Base-by-base conservation (phyloP, 1,140 invertebrate species). In the Octopus sinensis region DNA sequence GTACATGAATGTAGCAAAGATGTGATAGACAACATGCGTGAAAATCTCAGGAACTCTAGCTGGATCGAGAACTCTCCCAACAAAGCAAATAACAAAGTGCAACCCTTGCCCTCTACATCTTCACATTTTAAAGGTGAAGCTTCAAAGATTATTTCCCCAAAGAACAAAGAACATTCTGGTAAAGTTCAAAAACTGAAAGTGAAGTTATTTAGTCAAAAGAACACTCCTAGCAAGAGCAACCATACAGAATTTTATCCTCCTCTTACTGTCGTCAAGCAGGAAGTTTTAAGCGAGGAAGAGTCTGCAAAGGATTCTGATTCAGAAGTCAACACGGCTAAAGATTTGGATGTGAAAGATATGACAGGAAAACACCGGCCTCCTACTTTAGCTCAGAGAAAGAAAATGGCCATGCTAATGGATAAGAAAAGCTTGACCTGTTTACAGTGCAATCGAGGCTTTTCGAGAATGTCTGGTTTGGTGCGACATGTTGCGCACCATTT, bases 401-500 rank as follows among this genome's bases (percentile, higher is more conserved):
- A 23, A 17, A 73, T 73, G 68, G 68, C 68, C 13, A 12, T 73
- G 13, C 13, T 73, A 13, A 73, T 73, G 68, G 68, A 73, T 23
- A 73, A 73, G 68, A 73, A 73, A 77, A 77, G 23, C 0, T 68
- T 88, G 53, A 83, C 83, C 10, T 91, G 91, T 84, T 80, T 87
- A 43, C 86, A 90, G 75, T 91, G 91, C 85, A 82, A 86, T 12
- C 85, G 86, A 54, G 82, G 82, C 13, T 91, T 89, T 82, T 85
- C 85, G 9, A 86, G 85, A 23, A 84, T 88, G 56, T 90, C 88
- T 9, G 90, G 90, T 84, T 82, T 91, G 23, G 84, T 89, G 7
- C 86, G 89, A n/a, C 91, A 91, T 84, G 88, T 87, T 53, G 89
- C 91, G 9, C 84, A 88, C n/a, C 91, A 91, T 82, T 85, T 91